Conservation (phyloP, 2,797 vertebrate genomes). For the Halcyon chelicuti region DNA sequence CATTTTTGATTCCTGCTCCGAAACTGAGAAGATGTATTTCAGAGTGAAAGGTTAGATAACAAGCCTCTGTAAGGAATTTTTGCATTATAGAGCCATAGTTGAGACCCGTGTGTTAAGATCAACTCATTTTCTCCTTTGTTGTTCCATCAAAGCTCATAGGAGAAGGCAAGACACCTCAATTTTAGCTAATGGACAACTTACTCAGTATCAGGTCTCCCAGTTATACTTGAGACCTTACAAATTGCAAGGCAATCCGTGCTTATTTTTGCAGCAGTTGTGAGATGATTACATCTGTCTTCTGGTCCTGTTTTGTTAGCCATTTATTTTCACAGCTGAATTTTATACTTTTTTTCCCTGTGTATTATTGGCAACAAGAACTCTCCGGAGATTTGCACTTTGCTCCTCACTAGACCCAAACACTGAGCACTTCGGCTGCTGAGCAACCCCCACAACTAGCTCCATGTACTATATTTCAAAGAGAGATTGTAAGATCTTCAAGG, state of each 20-base stretch:
- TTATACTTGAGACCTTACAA: neutral
- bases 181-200: constrained; percentile 25
- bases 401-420: neutral
- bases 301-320: neutral
- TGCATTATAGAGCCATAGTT: neutral
- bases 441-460: neutral
- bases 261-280: neutral
- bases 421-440: neutral
- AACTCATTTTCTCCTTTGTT: constrained; percentile 1
- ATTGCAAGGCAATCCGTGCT: neutral
- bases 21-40: constrained; percentile 27
- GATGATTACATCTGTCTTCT: neutral
- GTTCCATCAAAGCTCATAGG: neutral
- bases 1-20: constrained; percentile 35
- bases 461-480: neutral
- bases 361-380: neutral
- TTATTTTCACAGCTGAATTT: neutral
- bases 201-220: neutral
- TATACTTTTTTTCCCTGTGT: neutral
- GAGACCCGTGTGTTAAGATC: neutral
- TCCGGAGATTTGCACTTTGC: neutral
- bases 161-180: neutral
- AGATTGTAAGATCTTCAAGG: neutral
- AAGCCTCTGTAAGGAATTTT: neutral
- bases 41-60: constrained; percentile 39